Evolutionary conservation across 1,140 invertebrate genomes (phyloP), one percentile per base, ranked within the genome.

Genomic region (Diabrotica virgifera): DNA sequence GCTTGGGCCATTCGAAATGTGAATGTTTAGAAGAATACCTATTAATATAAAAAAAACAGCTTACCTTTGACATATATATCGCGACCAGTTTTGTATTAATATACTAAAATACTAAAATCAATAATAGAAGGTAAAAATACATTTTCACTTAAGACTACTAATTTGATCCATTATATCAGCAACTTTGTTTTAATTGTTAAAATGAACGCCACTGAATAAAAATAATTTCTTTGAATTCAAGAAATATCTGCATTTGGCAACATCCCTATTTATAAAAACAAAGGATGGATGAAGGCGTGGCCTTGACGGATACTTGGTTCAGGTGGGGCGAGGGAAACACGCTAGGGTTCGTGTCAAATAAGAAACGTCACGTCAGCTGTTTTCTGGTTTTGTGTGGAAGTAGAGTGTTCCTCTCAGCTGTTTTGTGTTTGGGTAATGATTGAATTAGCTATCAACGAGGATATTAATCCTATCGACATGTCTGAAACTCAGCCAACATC

Each of bases 401-500:
- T 59, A 9, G 10, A 57, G 35, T 24, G 24, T 59, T 57, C 50
- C 24, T 36, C 65, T 73, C 72, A 72, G 72, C 70, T 74, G 73
- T 75, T 72, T 59, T 67, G 65, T 72, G 64, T 69, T 69, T 67
- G 61, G 70, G 58, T 55, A 46, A 59, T 61, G 36, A 62, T 64
- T 56, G 35, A 6, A 55, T 54, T 63, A n/a, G 40, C 40, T n/a
- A 46, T 46, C 0, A 46, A 46, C 40, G 40, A 46, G n/a, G 40
- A 46, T 63, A 10, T 52, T n/a, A 55, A 50, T 56, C 38, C 40
- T 5, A 13, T 67, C 36, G n/a, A n/a, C 52, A 75, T 78, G 78
- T 78, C 77, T 35, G 78, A 78, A 64, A 62, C 69, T 51, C 82
- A 84, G 69, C 79, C 80, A 67, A 82, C 83, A 37, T 80, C 82